Evolutionary conservation across 1,140 invertebrate species (phyloP), one percentile per base, ranked within the genome.

Genomic region (Formica exsecta): DNA sequence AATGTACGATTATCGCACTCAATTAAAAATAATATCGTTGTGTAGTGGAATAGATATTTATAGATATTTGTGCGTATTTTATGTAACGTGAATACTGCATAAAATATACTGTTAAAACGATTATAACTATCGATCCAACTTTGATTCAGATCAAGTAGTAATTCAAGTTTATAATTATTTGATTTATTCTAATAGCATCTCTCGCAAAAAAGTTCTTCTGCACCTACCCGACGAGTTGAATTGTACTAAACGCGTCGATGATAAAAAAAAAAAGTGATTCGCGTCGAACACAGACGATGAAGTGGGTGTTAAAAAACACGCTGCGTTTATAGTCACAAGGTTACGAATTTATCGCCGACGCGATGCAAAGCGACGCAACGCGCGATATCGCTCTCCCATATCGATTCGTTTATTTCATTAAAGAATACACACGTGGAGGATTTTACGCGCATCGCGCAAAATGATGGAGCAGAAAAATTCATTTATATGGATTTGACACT

Each of bases 361-460:
- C 65, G 41, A 70, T 44, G 44, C 44, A 44, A 61, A 11, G 22
- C 22, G n/a, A 44, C 9, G n/a, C 22, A n/a, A 41, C 5, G 8
- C 32, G 32, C 51, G 51, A 16, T 25, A 7, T 66, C 75, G 3
- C 48, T 41, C 65, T 70, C 22, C 22, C 25, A 6, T 22, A 83
- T 83, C 79, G 68, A 74, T 83, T 74, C n/a, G 41, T 83, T 73
- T 61, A 73, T 83, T 73, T 73, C 54, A 73, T 62, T 74, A 74
- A 73, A 73, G 38, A 62, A 74, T 38, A 73, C 57, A 29, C 68
- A 74, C 8, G 68, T 59, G 51, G 32, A 22, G 38, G 25, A 29
- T n/a, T 73, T 73, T n/a, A 57, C 29, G 11, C 79, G 32, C 3
- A 29, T 19, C 48, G n/a, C 76, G 38, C 22, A 8, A 7, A 29